These are phyloP conservation scores for Cyprinodon tularosa DNA, from an alignment of 2,113 vertebrate species.

Conservation along the genomic window DNA sequence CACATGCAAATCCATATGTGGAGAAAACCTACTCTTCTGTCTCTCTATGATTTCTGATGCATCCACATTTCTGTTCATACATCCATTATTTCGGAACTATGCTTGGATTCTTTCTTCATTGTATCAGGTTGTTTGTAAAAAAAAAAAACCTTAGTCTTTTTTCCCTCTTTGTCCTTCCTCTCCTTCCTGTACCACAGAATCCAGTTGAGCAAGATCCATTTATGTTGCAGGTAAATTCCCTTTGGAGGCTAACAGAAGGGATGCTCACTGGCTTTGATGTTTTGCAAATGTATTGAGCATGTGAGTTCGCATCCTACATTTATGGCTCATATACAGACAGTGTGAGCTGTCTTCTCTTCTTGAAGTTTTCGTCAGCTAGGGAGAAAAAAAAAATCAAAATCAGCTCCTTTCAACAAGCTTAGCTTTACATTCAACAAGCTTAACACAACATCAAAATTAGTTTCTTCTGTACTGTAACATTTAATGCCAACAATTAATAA, in stretches of 20 bases:
- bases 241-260: conserved; percentile 52
- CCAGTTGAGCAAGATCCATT: conserved; percentile 28
- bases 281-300: conserved; percentile 61
- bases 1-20: conserved; percentile 66
- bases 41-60: conserved; percentile 30
- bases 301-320: conserved; percentile 24
- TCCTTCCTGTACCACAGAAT: conserved; percentile 17
- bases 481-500: too few relatives aligned
- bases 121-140: conserved; percentile 26
- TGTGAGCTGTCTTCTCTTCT: conserved; percentile 36
- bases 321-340: conserved; percentile 18
- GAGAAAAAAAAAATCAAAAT: conserved; percentile 11
- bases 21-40: conserved; percentile 40
- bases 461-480: neutral
- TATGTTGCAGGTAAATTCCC: conserved; percentile 43
- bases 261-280: conserved; percentile 66
- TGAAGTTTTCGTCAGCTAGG: conserved; percentile 55
- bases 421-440: conserved; percentile 36
- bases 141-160: conserved; percentile 39
- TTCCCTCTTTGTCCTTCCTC: conserved; percentile 30
- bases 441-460: conserved; percentile 29
- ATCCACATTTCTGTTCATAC: conserved; percentile 29
- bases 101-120: conserved; percentile 6
- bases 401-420: neutral
- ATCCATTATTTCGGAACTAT: conserved; percentile 39